phyloP scores from a whole-genome alignment of 2,888 invertebrate species.

The Pelosia muscerda region DNA sequence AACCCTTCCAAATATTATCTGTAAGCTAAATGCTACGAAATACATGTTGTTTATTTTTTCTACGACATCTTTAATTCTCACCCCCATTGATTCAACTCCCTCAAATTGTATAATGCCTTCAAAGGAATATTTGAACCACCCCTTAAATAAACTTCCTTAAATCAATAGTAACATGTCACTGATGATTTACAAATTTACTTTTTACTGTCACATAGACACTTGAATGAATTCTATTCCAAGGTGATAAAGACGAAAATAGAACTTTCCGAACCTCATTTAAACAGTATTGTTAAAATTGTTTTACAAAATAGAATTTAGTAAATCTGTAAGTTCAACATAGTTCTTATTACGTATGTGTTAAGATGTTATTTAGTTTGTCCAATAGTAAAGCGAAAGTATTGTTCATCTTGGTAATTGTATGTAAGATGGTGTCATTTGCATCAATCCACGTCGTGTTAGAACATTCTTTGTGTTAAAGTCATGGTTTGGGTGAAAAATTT shows the following conservation, averaged over 20 bases:
- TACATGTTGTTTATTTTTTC: conserved; percentile 49
- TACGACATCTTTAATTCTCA: conserved; percentile 52
- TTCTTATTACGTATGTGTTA: background rate
- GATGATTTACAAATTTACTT: conserved; percentile 40
- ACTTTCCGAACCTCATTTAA: background rate
- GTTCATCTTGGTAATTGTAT: conserved; percentile 16
- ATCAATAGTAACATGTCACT: conserved; percentile 78
- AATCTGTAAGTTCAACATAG: conserved; percentile 24
- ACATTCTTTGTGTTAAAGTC: conserved; percentile 73
- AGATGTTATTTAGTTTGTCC: conserved; percentile 18
- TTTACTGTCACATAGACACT: conserved; percentile 3
- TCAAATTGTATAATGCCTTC: conserved; percentile 53
- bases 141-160: conserved; percentile 79
- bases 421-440: conserved; percentile 80
- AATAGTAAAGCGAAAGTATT: background rate
- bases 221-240: background rate
- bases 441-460: conserved; percentile 79
- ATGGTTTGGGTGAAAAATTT: conserved; percentile 63
- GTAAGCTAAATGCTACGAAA: conserved; percentile 34
- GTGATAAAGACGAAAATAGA: conserved; percentile 27
- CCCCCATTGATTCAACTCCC: conserved; percentile 44
- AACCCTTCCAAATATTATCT: conserved; percentile 6
- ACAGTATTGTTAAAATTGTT: conserved; percentile 7
- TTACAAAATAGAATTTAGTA: conserved; percentile 13
- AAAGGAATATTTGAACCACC: conserved; percentile 63